A percentile compares a stretch with the other conserved stretches of the same genome.
Conservation (phyloP, 1,140 invertebrate genomes). For the Platyura marginata region DNA sequence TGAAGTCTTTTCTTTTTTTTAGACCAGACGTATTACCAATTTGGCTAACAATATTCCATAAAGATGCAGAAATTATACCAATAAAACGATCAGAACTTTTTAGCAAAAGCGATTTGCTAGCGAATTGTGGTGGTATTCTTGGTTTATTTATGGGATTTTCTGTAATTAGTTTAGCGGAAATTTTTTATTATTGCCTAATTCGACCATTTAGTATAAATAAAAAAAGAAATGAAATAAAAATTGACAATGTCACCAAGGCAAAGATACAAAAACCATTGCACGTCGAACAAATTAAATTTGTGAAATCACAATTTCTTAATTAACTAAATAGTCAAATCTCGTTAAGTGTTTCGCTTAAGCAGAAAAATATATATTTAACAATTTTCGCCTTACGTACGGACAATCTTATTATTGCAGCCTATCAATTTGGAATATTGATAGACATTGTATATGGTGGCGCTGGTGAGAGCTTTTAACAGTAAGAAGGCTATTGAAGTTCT, state of each 20-base stretch:
- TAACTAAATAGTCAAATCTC: neutral
- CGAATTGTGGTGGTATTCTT: conserved; percentile 33
- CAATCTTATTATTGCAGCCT: neutral
- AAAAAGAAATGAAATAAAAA: neutral
- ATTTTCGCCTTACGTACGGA: neutral
- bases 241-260: neutral
- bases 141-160: conserved; percentile 41
- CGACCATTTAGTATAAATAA: conserved; percentile 8
- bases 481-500: neutral
- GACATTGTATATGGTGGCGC: neutral
- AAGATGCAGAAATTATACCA: conserved; percentile 31
- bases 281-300: neutral
- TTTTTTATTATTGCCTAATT: conserved; percentile 40
- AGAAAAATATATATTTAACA: neutral
- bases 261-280: neutral
- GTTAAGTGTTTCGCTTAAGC: neutral
- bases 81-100: conserved; percentile 31
- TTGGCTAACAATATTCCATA: conserved; percentile 29
- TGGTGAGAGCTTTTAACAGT: too few relatives aligned
- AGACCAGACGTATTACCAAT: conserved; percentile 18
- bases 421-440: neutral
- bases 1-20: conserved; percentile 18
- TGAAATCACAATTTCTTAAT: too few relatives aligned
- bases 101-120: conserved; percentile 32
- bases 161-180: conserved; percentile 40